Evolutionary conservation across 1,140 invertebrate species (phyloP).

Genomic region (Pararge aegeria): DNA sequence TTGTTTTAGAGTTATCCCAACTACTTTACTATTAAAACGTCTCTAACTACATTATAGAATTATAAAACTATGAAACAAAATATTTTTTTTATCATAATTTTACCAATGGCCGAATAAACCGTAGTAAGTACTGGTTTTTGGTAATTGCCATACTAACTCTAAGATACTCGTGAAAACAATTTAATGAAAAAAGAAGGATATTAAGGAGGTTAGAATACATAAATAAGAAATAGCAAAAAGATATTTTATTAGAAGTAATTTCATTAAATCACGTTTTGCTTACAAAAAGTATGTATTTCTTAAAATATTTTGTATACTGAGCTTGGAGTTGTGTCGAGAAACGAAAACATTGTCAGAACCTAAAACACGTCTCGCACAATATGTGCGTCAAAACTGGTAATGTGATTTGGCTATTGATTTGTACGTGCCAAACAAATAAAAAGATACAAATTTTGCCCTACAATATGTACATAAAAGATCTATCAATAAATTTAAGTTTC

Average conservation of each 20-base stretch:
- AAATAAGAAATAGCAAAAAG: no score
- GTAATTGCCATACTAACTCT: no score
- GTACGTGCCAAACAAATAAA: constrained; percentile 2
- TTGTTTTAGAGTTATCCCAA: constrained; percentile 37
- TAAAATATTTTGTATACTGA: no score
- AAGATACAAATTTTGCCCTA: not conserved
- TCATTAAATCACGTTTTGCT: no score
- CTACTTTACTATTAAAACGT: constrained; percentile 8
- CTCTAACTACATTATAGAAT: not conserved
- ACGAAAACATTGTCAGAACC: not conserved
- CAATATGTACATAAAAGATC: not conserved
- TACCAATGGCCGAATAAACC: not conserved
- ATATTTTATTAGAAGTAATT: no score
- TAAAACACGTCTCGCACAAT: not conserved
- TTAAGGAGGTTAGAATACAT: no score
- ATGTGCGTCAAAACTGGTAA: constrained; percentile 1
- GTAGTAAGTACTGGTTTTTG: no score
- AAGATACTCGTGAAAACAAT: no score
- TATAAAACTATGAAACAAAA: not conserved
- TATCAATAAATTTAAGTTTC: no score
- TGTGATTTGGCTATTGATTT: constrained; percentile 3
- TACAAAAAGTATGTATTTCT: no score
- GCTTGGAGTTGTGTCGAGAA: not conserved
- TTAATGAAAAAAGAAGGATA: no score
- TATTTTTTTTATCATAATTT: not conserved